These are phyloP conservation scores for Hoplodrina ambigua DNA, from an alignment of 2,888 invertebrate genomes.

Conservation along the genomic window DNA sequence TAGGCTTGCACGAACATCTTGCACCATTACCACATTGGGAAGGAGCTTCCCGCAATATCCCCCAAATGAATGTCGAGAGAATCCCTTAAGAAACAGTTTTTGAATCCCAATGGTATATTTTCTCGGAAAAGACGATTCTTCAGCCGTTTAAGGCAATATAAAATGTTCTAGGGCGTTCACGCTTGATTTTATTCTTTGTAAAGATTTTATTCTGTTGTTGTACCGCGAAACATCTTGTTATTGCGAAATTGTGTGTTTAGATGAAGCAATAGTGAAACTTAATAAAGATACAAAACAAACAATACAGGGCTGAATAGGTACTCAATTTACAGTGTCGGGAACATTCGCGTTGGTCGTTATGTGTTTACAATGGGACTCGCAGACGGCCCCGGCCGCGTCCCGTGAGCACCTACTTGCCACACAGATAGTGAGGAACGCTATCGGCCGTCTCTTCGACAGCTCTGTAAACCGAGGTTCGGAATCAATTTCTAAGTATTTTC, in stretches of 20 bases:
- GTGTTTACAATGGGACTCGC: constrained; percentile 59
- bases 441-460: constrained; percentile 80
- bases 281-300: constrained; percentile 43
- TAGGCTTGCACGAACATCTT: constrained; percentile 67
- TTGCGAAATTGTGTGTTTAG: constrained; percentile 21
- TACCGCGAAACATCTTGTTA: constrained; percentile 42
- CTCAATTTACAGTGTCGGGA: constrained; percentile 56
- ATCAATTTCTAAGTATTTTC: constrained; percentile 79
- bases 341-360: constrained; percentile 46
- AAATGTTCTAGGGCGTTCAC: constrained; percentile 71
- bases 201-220: constrained; percentile 38
- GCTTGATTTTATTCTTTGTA: constrained; percentile 56
- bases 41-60: constrained; percentile 77
- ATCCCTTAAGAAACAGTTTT: constrained; percentile 79
- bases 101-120: constrained; percentile 77
- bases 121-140: constrained; percentile 71
- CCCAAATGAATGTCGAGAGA: constrained; percentile 77
- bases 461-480: constrained; percentile 79
- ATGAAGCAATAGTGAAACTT: constrained; percentile 27
- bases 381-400: constrained; percentile 37
- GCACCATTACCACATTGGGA: constrained; percentile 74
- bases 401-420: constrained; percentile 72
- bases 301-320: constrained; percentile 32
- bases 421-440: constrained; percentile 72
- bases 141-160: constrained; percentile 74